Evolutionary conservation across 2,888 invertebrate species (phyloP).

Genomic region (Dugesia japonica): DNA sequence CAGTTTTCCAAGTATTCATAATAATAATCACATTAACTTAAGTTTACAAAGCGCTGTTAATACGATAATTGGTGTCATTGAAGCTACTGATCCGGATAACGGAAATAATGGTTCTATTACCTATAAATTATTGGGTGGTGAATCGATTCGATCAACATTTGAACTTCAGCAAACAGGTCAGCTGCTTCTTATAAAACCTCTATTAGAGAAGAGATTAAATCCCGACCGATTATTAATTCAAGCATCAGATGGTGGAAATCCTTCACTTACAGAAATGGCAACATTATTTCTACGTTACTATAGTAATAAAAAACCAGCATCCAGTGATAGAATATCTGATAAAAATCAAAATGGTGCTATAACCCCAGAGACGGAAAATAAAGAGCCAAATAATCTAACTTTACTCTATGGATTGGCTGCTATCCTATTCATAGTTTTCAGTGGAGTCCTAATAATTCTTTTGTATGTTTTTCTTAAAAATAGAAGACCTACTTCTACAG

Average conservation of each 20-base stretch:
- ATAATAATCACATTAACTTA: conserved; percentile 5
- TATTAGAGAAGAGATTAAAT: not conserved
- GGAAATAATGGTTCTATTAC: conserved; percentile 21
- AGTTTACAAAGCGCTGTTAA: not conserved
- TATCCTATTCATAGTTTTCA: not conserved
- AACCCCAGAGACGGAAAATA: not conserved
- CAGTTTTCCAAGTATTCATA: conserved; percentile 21
- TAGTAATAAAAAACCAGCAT: not conserved
- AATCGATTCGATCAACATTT: conserved; percentile 12
- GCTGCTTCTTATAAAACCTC: not conserved
- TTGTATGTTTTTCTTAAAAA: not conserved
- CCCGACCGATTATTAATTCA: conserved; percentile 20
- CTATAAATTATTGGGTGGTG: conserved; percentile 24
- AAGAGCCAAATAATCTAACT: conserved; percentile 11
- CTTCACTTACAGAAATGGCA: not conserved
- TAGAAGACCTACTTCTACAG: not conserved
- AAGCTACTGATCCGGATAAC: conserved; percentile 24
- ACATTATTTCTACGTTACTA: not conserved
- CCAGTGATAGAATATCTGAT: not conserved
- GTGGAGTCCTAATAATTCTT: not conserved
- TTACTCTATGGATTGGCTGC: conserved; percentile 2
- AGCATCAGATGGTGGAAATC: conserved; percentile 23
- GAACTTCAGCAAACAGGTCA: conserved; percentile 20
- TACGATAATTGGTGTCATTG: not conserved
- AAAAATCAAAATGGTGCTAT: not conserved